Evolutionary conservation across 2,888 invertebrate species (phyloP).

Genomic region (Dryobota labecula): DNA sequence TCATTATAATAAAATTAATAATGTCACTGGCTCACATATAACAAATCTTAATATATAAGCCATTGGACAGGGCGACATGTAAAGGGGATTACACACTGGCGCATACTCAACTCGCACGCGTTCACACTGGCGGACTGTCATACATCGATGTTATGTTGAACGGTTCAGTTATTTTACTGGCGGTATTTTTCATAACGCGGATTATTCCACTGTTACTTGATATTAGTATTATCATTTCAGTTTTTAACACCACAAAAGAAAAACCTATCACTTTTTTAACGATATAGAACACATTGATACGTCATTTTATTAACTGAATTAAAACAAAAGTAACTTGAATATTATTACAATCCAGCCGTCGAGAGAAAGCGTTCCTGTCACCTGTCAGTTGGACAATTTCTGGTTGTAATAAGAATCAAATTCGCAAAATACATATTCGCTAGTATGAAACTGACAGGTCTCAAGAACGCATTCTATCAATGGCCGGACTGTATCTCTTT

Average conservation of each 20-base stretch:
- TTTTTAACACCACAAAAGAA: conserved; percentile 15
- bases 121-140: conserved; percentile 32
- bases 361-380: no score
- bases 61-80: conserved; percentile 53
- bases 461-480: no score
- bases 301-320: not conserved
- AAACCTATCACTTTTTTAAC: conserved; percentile 7
- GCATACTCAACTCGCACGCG: conserved; percentile 9
- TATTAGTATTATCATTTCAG: not conserved
- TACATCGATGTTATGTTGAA: conserved; percentile 14
- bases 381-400: no score
- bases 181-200: not conserved
- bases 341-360: no score
- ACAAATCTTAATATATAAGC: conserved; percentile 25
- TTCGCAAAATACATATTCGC: no score
- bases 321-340: conserved; percentile 14
- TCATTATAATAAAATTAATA: conserved; percentile 41
- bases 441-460: no score
- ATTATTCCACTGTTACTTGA: not conserved
- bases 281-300: conserved; percentile 23
- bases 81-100: conserved; percentile 37
- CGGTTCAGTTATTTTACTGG: not conserved
- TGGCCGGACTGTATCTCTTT: no score
- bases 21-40: conserved; percentile 35
- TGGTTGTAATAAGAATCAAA: no score